These are phyloP conservation scores for Diaphora mendica DNA, from an alignment of 2,888 invertebrate species.

Conservation along the genomic window DNA sequence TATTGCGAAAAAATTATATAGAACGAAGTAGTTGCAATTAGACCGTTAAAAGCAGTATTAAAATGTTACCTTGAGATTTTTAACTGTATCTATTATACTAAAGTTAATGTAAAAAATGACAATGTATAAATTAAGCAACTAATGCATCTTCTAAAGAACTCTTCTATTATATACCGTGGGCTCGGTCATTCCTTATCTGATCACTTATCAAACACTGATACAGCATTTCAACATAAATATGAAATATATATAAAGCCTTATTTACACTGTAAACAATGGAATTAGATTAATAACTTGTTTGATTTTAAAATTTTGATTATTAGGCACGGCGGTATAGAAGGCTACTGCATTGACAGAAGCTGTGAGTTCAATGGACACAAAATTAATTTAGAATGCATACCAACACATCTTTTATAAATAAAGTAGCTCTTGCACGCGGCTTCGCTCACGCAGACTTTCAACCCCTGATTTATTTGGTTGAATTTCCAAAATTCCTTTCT, in stretches of 20 bases:
- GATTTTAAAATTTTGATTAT: too few species aligned
- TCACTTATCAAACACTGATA: constrained; percentile 36
- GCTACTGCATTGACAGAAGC: not conserved
- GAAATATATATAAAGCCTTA: constrained; percentile 6
- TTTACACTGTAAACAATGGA: not conserved
- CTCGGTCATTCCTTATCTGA: constrained; percentile 30
- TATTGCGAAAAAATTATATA: too few species aligned
- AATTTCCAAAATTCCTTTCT: too few species aligned
- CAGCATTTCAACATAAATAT: constrained; percentile 22
- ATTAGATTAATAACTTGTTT: not conserved
- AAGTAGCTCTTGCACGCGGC: too few species aligned
- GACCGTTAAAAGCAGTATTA: not conserved
- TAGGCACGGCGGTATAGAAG: not conserved
- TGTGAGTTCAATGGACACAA: not conserved
- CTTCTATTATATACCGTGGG: constrained; percentile 36
- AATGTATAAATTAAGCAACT: not conserved
- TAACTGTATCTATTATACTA: not conserved
- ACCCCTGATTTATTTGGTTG: too few species aligned
- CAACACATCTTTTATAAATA: too few species aligned
- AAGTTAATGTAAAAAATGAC: not conserved
- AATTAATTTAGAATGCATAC: too few species aligned
- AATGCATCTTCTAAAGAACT: not conserved
- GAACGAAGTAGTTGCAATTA: too few species aligned
- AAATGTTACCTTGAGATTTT: not conserved
- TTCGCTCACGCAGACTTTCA: too few species aligned